Evolutionary conservation across 1,140 invertebrate species (phyloP), one percentile per base, ranked within the genome.

Genomic region (Wiebesia pumilae): DNA sequence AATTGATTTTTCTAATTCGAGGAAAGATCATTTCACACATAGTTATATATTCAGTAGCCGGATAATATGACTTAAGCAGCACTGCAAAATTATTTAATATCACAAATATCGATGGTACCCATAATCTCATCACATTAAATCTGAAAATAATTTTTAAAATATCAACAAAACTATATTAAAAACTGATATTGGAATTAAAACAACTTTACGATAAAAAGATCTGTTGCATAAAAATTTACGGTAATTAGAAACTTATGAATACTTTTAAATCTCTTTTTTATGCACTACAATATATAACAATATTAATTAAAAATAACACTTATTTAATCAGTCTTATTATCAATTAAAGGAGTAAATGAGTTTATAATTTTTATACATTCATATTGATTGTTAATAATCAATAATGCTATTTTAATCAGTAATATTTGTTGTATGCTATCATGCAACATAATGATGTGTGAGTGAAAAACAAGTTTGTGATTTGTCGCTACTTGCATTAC

Each of bases 31-130:
- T 93, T 78, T 94, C 92, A 84, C 92, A 92, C 83, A 94, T 91
- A 10, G 92, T 93, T 35, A 92, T 91, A 40, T 88, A 87, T 75
- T 89, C 87, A 40, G 89, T 89, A 47, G 87, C 77, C 47, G 87
- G 83, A 84, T 90, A 90, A 12, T 86, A 38, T 7, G 78, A 88
- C 87, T 90, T 90, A 35, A 88, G 88, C 4, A 90, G 87, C 81
- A 80, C 77, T 35, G 90, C 88, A 88, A 93, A 94, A 71, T 94
- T 94, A 69, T 92, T 93, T 9, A 94, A 81, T 58, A 93, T 91
- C 73, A 92, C 91, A 88, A 93, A 94, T 54, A 94, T 88, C n/a
- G 93, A 92, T 54, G 94, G 94, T 2, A 94, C 90, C 93, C 93
- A 94, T 16, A 94, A 88, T 85, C 93, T 92, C 92, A 94, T 92